A percentile compares a stretch with the other conserved stretches of the same genome.
Conservation (phyloP, 2,888 invertebrate species). For the Atethmia centrago region DNA sequence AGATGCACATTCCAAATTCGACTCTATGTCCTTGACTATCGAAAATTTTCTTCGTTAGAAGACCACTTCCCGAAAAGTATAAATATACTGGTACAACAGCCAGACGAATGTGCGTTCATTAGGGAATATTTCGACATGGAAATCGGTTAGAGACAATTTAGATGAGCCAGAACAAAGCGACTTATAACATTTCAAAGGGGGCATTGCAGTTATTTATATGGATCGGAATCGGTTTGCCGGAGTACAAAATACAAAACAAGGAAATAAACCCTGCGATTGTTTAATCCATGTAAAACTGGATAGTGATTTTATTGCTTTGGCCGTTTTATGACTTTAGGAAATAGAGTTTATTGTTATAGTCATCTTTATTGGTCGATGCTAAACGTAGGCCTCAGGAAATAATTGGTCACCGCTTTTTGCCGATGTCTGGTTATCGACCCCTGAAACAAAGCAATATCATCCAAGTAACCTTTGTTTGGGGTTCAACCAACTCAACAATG, state of each 20-base stretch:
- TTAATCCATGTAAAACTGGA: slow-evolving; percentile 47
- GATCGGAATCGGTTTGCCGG: slow-evolving; percentile 54
- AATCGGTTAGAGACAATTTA: slow-evolving; percentile 74
- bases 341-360: slow-evolving; percentile 51
- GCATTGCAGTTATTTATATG: slow-evolving; percentile 62
- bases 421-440: slow-evolving; percentile 62
- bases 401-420: slow-evolving; percentile 55
- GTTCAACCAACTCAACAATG: slow-evolving; percentile 66
- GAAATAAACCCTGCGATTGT: slow-evolving; percentile 37
- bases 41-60: slow-evolving; percentile 38
- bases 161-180: slow-evolving; percentile 75
- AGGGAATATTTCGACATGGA: slow-evolving; percentile 80
- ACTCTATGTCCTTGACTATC: slow-evolving; percentile 74
- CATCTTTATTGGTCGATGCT: slow-evolving; percentile 40
- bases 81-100: slow-evolving; percentile 65
- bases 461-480: slow-evolving; percentile 52
- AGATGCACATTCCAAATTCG: slow-evolving; percentile 72
- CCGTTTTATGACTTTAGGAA: slow-evolving; percentile 44
- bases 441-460: slow-evolving; percentile 64
- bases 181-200: slow-evolving; percentile 75
- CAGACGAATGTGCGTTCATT: slow-evolving; percentile 79
- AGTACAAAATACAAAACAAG: slow-evolving; percentile 37
- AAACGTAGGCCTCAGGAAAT: slow-evolving; percentile 47
- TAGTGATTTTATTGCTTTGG: slow-evolving; percentile 43
- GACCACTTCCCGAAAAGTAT: slow-evolving; percentile 49